Conservation (phyloP, 92 coral and sea anemone species). For the Meandrina meandrites region DNA sequence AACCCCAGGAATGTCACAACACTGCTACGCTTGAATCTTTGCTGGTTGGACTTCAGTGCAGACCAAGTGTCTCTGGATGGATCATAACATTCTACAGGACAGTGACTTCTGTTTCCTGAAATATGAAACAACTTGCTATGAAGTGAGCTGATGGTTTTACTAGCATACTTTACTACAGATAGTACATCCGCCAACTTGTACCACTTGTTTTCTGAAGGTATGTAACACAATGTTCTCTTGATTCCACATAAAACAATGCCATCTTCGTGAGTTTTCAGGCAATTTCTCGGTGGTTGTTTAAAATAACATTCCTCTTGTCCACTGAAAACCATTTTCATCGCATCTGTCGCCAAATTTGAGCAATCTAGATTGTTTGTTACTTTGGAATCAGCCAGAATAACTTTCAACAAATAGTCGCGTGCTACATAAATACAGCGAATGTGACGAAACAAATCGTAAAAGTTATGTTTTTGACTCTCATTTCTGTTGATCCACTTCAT, state of each 20-base stretch:
- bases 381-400: neutral
- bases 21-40: neutral
- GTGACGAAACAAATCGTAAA: neutral
- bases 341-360: neutral
- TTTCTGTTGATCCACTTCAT: neutral
- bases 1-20: neutral
- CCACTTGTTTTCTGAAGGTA: neutral
- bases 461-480: neutral
- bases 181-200: neutral
- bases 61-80: neutral
- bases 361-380: neutral
- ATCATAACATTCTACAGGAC: neutral
- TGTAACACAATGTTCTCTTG: neutral
- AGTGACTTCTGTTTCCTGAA: neutral
- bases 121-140: neutral
- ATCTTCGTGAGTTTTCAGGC: neutral
- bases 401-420: neutral
- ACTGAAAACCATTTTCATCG: neutral
- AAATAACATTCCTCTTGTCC: neutral
- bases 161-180: neutral
- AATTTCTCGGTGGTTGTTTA: neutral
- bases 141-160: neutral
- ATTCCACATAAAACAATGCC: neutral
- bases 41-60: neutral
- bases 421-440: neutral